Evolutionary conservation across 2,113 vertebrate genomes (phyloP).

Genomic region (Callospermophilus lateralis): DNA sequence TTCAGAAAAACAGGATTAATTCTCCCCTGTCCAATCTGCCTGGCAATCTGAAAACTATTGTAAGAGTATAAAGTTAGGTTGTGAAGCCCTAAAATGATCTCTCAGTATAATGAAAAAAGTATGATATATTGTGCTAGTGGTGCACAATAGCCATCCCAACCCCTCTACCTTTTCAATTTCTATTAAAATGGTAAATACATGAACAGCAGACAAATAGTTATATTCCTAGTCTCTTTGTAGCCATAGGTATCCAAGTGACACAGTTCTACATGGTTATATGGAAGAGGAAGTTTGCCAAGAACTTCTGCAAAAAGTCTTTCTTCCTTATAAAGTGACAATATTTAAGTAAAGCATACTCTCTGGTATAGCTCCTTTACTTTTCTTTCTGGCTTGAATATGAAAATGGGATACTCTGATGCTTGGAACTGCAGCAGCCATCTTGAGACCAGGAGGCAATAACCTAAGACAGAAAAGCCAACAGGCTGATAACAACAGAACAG

Average conservation of each 20-base stretch:
- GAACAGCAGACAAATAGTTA: neutral
- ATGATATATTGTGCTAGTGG: neutral
- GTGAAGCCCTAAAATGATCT: neutral
- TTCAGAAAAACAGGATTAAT: neutral
- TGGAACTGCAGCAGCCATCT: neutral
- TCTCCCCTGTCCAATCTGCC: neutral
- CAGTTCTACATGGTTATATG: neutral
- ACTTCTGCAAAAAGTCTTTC: slow-evolving; percentile 1
- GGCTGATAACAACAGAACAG: neutral
- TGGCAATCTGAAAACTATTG: neutral
- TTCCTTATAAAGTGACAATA: neutral
- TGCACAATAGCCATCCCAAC: neutral
- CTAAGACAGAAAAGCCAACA: neutral
- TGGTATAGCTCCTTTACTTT: neutral
- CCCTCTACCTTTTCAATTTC: neutral
- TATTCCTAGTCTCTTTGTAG: neutral
- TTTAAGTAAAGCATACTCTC: neutral
- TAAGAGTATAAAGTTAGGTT: neutral
- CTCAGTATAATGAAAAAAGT: neutral
- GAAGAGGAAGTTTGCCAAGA: neutral
- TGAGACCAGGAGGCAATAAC: neutral
- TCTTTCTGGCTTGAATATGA: slow-evolving; percentile 1
- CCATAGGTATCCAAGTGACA: neutral
- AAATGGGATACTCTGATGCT: neutral
- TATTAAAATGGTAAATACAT: neutral